phyloP scores from a whole-genome alignment of 2,888 invertebrate genomes.

The Zele albiditarsus region DNA sequence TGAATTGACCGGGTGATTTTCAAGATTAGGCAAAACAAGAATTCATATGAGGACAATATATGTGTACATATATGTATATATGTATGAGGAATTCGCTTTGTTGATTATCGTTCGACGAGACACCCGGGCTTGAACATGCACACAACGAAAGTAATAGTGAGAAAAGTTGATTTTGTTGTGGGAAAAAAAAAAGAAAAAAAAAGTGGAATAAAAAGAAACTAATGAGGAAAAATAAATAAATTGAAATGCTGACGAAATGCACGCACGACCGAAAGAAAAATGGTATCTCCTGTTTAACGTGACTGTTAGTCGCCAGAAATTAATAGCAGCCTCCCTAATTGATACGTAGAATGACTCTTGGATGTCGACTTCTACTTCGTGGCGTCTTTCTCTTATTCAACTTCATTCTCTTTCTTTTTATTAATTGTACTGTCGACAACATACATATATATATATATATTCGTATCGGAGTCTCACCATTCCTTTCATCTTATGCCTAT shows the following conservation, averaged over 20 bases:
- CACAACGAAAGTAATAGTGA: background rate
- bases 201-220: conserved; percentile 34
- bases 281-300: conserved; percentile 61
- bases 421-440: conserved; percentile 42
- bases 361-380: conserved; percentile 29
- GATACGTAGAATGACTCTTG: conserved; percentile 64
- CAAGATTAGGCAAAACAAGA: conserved; percentile 59
- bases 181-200: conserved; percentile 25
- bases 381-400: conserved; percentile 4
- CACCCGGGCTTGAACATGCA: background rate
- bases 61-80: background rate
- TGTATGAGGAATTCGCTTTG: background rate
- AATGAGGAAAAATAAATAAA: conserved; percentile 50
- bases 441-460: conserved; percentile 42
- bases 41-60: conserved; percentile 31
- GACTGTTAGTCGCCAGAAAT: conserved; percentile 62
- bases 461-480: conserved; percentile 41
- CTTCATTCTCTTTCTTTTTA: conserved; percentile 27
- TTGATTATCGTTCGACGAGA: background rate
- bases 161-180: background rate
- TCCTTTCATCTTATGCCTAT: conserved; percentile 43
- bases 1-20: conserved; percentile 52
- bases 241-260: conserved; percentile 6
- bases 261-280: conserved; percentile 56
- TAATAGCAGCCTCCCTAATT: conserved; percentile 66